Base-by-base conservation (phyloP, 2,797 vertebrate species). In the Danio choprae region DNA sequence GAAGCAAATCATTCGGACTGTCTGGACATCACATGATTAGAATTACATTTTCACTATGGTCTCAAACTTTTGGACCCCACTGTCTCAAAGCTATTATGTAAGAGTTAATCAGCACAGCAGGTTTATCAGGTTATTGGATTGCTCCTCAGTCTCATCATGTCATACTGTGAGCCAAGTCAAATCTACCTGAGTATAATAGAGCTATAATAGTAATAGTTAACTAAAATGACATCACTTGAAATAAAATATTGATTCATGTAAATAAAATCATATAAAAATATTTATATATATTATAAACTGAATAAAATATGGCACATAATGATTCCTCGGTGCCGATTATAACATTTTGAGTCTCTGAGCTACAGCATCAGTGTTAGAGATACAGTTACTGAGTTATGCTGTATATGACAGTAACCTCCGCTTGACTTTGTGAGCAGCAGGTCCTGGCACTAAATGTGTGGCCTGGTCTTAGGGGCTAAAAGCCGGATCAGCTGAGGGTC, bases 121-220 rank as follows among this genome's bases (percentile, higher is more conserved):
- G 70, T 58, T 4, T 43, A 82, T 79, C 71, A 69, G 67, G 78
- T 80, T 84, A 87, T 63, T 81, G 71, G 56, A 79, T 77, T 74
- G 48, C 50, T 63, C 48, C 59, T 84, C 50, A 55, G 80, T 65
- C 46, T 70, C 22, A 63, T 69, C 50, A 62, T 73, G 62, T 80
- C 60, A 43, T 69, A 59, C 12, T 43, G 15, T 50, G 20, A 70
- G 71, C 53, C 48, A 79, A 84, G 80, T 56, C 74, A 78, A 36
- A 41, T 15, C 67, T 63, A 29, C n/a, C n/a, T n/a, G n/a, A n/a
- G n/a, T n/a, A n/a, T n/a, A n/a, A n/a, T 29, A 29, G 29, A 29
- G 29, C 29, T 29, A 29, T n/a, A n/a, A n/a, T n/a, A 29, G 29
- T 29, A 29, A 29, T 29, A 29, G 3, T 29, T 29, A 3, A 29